Conservation (phyloP, 1,140 invertebrate genomes). For the Megathymus violae region DNA sequence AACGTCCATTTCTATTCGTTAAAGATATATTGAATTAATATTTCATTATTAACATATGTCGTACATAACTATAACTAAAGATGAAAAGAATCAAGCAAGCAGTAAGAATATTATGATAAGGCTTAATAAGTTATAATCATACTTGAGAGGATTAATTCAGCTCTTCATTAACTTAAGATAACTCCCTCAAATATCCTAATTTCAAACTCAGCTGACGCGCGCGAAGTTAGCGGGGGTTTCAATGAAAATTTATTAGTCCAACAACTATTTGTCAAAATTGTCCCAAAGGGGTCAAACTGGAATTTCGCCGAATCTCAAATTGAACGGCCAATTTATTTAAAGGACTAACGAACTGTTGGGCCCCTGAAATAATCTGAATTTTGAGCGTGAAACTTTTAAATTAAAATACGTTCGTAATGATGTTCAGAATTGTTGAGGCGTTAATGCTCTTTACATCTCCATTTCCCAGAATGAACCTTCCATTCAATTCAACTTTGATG, state of each 20-base stretch:
- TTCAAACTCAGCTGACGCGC: conserved; percentile 58
- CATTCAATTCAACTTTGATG: conserved; percentile 12
- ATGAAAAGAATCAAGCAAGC: conserved; percentile 21
- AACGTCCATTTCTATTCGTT: conserved; percentile 37
- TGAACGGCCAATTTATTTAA: conserved; percentile 69
- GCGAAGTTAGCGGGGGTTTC: conserved; percentile 71
- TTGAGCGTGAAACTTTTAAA: conserved; percentile 46
- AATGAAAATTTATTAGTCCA: conserved; percentile 80
- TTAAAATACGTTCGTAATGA: conserved; percentile 42
- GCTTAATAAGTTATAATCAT: conserved; percentile 70
- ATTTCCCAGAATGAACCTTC: conserved; percentile 18
- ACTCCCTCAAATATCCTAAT: conserved; percentile 72
- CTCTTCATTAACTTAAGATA: conserved; percentile 76
- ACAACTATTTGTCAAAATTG: conserved; percentile 80
- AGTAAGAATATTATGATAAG: conserved; percentile 34
- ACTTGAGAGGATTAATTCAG: conserved; percentile 75
- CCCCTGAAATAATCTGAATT: conserved; percentile 52
- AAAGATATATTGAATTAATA: conserved; percentile 41
- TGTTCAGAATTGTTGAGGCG: conserved; percentile 39
- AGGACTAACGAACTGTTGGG: conserved; percentile 51
- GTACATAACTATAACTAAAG: conserved; percentile 19
- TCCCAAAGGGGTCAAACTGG: conserved; percentile 64
- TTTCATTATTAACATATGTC: conserved; percentile 35
- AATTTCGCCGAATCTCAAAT: conserved; percentile 72
- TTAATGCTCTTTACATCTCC: conserved; percentile 27